Base-by-base conservation (phyloP, 92 coral and sea anemone species). In the Zoanthus sansibaricus region DNA sequence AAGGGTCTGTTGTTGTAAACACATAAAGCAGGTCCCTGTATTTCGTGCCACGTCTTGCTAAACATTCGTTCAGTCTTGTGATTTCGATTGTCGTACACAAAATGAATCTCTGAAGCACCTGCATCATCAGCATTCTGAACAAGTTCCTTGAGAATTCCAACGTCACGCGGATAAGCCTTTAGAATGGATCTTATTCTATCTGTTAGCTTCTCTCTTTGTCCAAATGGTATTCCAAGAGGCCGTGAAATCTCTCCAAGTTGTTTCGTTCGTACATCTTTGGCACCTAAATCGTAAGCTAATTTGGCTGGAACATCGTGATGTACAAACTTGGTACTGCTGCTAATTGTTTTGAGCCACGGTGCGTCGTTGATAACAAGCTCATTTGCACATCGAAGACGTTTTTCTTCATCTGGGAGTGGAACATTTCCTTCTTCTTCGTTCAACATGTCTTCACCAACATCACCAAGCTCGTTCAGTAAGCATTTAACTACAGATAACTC, bases 91-190 rank as follows among this genome's bases (percentile, higher is more conserved):
- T 96, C 98, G 74, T 84, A 89, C 18, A 96, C 85, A 76, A 96
- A 96, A 87, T 94, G 98, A 52, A 96, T 90, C 89, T 96, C 98
- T 0, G 90, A 92, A 33, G 98, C 98, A 31, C 91, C 87, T 21
- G 98, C 98, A 78, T 96, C 98, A 54, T 96, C 98, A 1, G 98
- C 98, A 67, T 96, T 96, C 83, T 96, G 98, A 68, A 96, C 92
- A 51, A 96, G 98, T 67, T 96, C 98, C 68, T 96, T 96, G 32
- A 96, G 87, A 77, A 96, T 89, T 33, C 98, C 98, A 67, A 92
- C 94, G 80, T 96, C 98, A 14, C 94, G 76, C 0, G 98, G 98
- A 80, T 96, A 96, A 0, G 93, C 75, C 67, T 90, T 90, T 47
- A 96, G 83, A 56, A 96, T 96, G 32, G 92, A 86, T 76, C 82